These are phyloP conservation scores for Numenius phaeopus DNA, from an alignment of 2,797 vertebrate species.

Conservation along the genomic window DNA sequence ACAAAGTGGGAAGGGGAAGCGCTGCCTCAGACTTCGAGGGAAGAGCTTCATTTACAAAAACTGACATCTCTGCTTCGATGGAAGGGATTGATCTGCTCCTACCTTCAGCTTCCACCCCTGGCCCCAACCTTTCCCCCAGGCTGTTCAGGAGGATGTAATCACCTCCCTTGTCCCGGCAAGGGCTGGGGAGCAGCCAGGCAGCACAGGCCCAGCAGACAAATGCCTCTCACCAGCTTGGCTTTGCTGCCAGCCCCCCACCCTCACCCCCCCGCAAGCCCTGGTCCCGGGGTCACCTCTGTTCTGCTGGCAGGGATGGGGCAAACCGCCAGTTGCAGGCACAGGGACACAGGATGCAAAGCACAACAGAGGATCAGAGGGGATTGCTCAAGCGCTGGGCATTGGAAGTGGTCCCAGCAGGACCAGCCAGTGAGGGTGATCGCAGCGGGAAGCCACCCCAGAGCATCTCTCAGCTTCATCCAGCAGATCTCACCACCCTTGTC, in stretches of 20 bases:
- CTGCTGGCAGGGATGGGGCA: not conserved
- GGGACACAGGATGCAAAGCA: fast-evolving
- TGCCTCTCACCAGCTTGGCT: slow-evolving; percentile 27
- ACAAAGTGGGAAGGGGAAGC: not conserved
- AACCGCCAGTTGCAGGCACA: not conserved
- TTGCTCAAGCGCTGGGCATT: not conserved
- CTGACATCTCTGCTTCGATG: fast-evolving
- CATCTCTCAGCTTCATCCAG: not conserved
- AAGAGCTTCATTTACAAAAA: not conserved
- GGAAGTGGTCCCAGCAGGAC: not conserved
- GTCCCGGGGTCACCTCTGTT: not conserved
- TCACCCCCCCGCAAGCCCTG: not conserved
- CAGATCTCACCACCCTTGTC: fast-evolving
- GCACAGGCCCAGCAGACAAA: not conserved
- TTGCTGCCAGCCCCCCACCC: not conserved
- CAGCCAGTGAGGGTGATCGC: not conserved
- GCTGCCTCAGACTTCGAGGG: not conserved
- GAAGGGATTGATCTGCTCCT: not conserved
- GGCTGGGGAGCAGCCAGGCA: not conserved
- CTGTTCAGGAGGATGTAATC: not conserved
- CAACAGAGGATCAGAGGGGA: not conserved
- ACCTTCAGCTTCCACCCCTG: not conserved
- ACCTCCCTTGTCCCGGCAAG: not conserved
- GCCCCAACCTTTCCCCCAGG: not conserved
- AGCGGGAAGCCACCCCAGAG: not conserved